phyloP scores from a whole-genome alignment of 2,797 vertebrate genomes.

The Rallus crepitans region DNA sequence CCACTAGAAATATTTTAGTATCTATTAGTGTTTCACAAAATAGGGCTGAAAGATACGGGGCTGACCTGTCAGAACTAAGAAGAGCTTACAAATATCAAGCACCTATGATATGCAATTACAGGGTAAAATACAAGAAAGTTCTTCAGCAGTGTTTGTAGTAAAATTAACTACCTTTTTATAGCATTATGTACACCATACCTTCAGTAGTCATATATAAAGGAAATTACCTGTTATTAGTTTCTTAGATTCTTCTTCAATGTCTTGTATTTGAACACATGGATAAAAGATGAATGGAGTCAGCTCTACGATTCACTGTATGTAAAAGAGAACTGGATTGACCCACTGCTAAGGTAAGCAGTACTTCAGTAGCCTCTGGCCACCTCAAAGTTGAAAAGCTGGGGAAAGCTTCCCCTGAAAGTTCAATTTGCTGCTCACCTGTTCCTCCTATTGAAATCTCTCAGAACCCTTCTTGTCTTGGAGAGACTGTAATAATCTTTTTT shows the following conservation, averaged over 20 bases:
- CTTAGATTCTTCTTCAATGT: slow-evolving; percentile 90
- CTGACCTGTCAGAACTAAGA: background rate
- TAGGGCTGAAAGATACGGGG: background rate
- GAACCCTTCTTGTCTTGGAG: background rate
- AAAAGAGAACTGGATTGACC: slow-evolving; percentile 84
- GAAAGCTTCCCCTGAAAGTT: background rate
- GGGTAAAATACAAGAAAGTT: background rate
- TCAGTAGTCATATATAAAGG: background rate
- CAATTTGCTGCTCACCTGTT: background rate
- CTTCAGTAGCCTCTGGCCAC: background rate
- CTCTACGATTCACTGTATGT: slow-evolving; percentile 87
- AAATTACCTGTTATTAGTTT: slow-evolving; percentile 81
- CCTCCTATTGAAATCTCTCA: background rate
- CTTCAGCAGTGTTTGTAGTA: background rate
- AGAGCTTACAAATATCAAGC: background rate
- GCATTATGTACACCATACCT: background rate
- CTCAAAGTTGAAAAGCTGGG: background rate
- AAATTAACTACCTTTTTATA: background rate
- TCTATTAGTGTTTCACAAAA: background rate
- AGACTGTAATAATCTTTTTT: background rate
- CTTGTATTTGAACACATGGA: slow-evolving; percentile 86
- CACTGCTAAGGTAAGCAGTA: slow-evolving; percentile 85
- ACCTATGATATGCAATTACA: background rate
- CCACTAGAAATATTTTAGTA: background rate
- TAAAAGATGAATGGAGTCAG: slow-evolving; percentile 90